phyloP scores from a whole-genome alignment of 2,113 vertebrate genomes.

The Dipodomys spectabilis region DNA sequence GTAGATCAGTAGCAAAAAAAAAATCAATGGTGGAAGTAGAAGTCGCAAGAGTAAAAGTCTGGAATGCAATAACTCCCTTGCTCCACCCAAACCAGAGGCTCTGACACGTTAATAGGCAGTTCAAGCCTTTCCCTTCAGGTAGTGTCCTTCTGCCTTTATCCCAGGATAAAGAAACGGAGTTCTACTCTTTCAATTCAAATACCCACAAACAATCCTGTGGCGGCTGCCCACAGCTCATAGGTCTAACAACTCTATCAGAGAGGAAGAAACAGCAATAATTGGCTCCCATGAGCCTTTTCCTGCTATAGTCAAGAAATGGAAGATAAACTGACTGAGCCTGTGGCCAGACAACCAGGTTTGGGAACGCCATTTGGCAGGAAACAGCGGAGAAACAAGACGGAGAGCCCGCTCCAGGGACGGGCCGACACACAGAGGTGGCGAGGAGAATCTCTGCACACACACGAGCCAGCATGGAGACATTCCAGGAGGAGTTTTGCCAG shows the following conservation, averaged over 20 bases:
- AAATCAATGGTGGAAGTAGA: background rate
- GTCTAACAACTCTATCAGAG: constrained; percentile 73
- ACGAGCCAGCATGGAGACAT: constrained; percentile 9
- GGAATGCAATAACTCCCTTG: background rate
- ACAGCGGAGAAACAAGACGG: constrained; percentile 64
- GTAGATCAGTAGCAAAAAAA: background rate
- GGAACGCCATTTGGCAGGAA: constrained; percentile 61
- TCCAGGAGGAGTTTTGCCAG: background rate
- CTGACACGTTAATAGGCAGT: background rate
- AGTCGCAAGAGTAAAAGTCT: background rate
- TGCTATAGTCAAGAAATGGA: constrained; percentile 69
- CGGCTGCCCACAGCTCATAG: constrained; percentile 53
- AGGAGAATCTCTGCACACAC: background rate
- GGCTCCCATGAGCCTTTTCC: constrained; percentile 70
- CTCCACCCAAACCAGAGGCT: background rate
- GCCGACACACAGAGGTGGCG: background rate
- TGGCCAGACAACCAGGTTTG: constrained; percentile 57
- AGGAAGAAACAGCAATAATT: constrained; percentile 81
- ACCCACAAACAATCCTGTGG: constrained; percentile 65
- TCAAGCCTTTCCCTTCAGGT: background rate
- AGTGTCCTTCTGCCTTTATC: constrained; percentile 40
- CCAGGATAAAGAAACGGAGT: constrained; percentile 50
- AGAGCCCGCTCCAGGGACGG: constrained; percentile 14
- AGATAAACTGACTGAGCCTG: constrained; percentile 60
- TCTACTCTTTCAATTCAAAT: constrained; percentile 69